phyloP scores from a whole-genome alignment of 2,113 vertebrate species.

The Geococcyx californianus region DNA sequence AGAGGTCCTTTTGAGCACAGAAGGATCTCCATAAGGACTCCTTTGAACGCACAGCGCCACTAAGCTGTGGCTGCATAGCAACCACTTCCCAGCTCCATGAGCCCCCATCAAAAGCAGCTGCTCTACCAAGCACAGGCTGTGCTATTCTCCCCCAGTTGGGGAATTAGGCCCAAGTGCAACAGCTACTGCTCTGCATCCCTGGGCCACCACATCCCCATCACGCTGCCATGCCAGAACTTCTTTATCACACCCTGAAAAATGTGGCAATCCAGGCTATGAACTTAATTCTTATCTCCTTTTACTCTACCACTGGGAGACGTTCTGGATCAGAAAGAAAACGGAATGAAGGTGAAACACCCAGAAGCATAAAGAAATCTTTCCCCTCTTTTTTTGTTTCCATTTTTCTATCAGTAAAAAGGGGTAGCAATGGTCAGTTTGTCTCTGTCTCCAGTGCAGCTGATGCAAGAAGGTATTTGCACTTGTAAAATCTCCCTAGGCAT shows the following conservation, averaged over 20 bases:
- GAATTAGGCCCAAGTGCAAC: not conserved
- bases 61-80: accelerated
- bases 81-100: not conserved
- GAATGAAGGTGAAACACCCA: not conserved
- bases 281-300: not conserved
- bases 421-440: not conserved
- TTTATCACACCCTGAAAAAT: not conserved
- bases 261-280: not conserved
- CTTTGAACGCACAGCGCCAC: not conserved
- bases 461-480: not conserved
- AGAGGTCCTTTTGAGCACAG: not conserved
- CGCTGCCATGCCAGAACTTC: not conserved
- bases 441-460: not conserved
- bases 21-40: not conserved
- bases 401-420: not conserved
- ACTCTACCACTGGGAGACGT: not conserved
- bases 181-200: not conserved
- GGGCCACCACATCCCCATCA: not conserved
- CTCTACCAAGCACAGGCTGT: not conserved
- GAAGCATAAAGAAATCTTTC: not conserved
- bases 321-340: not conserved
- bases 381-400: not conserved
- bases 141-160: not conserved
- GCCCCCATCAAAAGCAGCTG: not conserved
- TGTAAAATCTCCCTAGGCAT: not conserved